These are phyloP conservation scores for Trachelus troglodyta DNA, from an alignment of 2,888 invertebrate genomes.

Conservation along the genomic window DNA sequence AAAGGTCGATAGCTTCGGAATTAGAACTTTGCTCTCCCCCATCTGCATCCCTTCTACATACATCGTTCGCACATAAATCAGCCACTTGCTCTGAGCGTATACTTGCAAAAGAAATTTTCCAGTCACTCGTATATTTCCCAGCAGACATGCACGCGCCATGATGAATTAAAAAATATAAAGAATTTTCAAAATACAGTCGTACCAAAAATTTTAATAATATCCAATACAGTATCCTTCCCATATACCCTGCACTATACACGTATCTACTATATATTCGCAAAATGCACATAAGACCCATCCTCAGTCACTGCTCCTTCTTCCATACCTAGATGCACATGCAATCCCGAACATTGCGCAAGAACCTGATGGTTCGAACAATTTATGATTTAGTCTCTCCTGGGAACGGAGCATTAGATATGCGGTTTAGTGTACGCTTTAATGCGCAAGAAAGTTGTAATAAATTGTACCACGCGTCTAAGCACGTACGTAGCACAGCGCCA, in stretches of 20 bases:
- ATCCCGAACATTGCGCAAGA: background rate
- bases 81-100: background rate
- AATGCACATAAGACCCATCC: background rate
- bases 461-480: conserved; percentile 50
- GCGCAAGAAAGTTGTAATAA: conserved; percentile 57
- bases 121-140: background rate
- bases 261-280: background rate
- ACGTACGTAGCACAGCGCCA: conserved; percentile 30
- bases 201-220: background rate
- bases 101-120: background rate
- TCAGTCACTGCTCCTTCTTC: background rate
- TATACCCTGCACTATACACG: background rate
- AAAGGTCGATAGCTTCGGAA: background rate
- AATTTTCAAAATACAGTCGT: background rate
- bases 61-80: background rate
- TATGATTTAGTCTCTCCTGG: conserved; percentile 51
- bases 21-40: background rate
- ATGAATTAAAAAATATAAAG: background rate
- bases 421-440: conserved; percentile 52
- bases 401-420: conserved; percentile 53
- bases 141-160: background rate
- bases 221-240: background rate
- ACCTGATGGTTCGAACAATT: conserved; percentile 33
- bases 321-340: background rate
- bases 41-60: background rate